Conservation (phyloP, 2,888 invertebrate species). For the Drosophila mulleri region DNA sequence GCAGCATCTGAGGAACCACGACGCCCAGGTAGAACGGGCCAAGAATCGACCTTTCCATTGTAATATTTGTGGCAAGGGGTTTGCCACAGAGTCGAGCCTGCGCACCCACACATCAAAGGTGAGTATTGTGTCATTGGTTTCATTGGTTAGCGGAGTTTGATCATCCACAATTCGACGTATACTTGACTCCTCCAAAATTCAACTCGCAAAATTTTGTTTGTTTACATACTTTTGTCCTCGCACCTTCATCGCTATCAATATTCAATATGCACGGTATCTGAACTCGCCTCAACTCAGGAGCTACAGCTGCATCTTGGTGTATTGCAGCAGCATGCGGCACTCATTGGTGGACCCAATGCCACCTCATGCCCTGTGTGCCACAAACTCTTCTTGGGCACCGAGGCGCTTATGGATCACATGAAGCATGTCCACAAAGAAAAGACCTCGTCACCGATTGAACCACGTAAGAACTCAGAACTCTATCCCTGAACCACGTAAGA, state of each 20-base stretch:
- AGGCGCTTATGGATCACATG: constrained; percentile 98
- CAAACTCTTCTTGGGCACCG: constrained; percentile 96
- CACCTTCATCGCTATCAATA: constrained; percentile 24
- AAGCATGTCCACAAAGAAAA: constrained; percentile 98
- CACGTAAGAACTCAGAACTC: constrained; percentile 44
- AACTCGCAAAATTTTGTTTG: background rate
- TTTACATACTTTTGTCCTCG: constrained; percentile 14
- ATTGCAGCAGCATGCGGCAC: constrained; percentile 97
- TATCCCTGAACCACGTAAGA: too few relatives aligned
- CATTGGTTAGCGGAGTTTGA: background rate
- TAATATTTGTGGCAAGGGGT: constrained; percentile 98
- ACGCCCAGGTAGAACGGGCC: constrained; percentile 97
- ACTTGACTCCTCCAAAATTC: background rate
- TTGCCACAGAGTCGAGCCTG: constrained; percentile 97
- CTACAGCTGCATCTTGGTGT: constrained; percentile 97
- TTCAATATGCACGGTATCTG: constrained; percentile 26
- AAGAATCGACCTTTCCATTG: constrained; percentile 98
- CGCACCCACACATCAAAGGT: constrained; percentile 99
- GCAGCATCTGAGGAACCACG: constrained; percentile 97
- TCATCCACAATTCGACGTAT: background rate
- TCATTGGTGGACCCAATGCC: constrained; percentile 95
- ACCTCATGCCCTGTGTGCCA: constrained; percentile 97
- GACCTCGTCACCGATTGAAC: constrained; percentile 76
- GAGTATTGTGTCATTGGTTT: constrained; percentile 85
- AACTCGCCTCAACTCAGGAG: constrained; percentile 86